A percentile compares a stretch with the other conserved stretches of the same genome.
Evolutionary conservation across 1,140 invertebrate genomes (phyloP).

Genomic region (Oryzaephilus surinamensis): DNA sequence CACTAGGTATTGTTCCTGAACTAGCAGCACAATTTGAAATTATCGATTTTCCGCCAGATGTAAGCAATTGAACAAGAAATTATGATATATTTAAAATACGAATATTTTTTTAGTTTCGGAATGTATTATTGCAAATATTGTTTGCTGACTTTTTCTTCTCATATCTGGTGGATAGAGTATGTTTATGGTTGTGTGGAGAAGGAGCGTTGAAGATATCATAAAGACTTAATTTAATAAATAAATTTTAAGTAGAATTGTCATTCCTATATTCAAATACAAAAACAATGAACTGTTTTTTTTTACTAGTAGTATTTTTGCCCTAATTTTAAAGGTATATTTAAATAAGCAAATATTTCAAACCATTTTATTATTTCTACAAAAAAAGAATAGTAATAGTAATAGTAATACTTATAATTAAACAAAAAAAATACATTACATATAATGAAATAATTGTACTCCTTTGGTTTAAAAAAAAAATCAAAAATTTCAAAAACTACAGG

Average conservation of each 20-base stretch:
- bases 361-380: no score
- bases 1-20: constrained; percentile 65
- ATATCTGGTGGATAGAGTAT: constrained; percentile 71
- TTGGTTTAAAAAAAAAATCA: no score
- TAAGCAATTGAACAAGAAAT: constrained; percentile 40
- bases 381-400: no score
- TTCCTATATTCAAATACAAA: constrained; percentile 9
- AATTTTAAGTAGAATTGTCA: neutral
- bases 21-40: constrained; percentile 78
- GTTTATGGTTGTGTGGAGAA: constrained; percentile 71
- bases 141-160: constrained; percentile 73
- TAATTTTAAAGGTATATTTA: no score
- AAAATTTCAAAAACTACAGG: no score
- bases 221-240: constrained; percentile 5
- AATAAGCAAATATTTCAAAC: neutral
- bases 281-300: constrained; percentile 10
- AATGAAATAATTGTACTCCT: no score
- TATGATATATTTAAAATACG: constrained; percentile 14
- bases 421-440: no score
- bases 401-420: no score
- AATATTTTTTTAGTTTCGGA: constrained; percentile 68
- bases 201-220: constrained; percentile 20
- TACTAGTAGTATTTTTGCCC: constrained; percentile 5
- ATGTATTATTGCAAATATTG: constrained; percentile 65
- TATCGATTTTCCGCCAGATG: constrained; percentile 74